Evolutionary conservation across 2,888 invertebrate species (phyloP), one percentile per base, ranked within the genome.

Genomic region (Eupithecia abbreviata): DNA sequence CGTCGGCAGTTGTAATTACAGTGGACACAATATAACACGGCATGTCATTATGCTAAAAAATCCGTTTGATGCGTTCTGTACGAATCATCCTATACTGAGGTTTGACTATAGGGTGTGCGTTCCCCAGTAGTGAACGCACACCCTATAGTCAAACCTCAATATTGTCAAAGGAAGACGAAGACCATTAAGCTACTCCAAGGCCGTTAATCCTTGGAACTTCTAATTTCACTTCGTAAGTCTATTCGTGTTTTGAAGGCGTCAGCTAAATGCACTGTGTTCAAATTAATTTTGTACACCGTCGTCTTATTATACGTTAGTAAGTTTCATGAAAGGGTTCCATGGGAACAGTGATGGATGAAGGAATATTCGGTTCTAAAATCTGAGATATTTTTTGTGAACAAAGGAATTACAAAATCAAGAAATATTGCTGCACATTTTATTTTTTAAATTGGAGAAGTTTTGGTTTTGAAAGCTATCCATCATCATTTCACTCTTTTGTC

Each of bases 231-330:
- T 18, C 41, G n/a, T 9, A 47, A 42, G 47, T 41, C 3, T 51
- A 68, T 69, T 68, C 47, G 30, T 49, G 43, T 69, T 72, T 75
- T 55, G 12, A 55, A 42, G 72, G 72, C 12, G 76, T 78, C 69
- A 77, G 68, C 80, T 75, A 81, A 83, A 84, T 83, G 82, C 84
- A 84, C 74, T 77, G 76, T 72, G 76, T 73, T 79, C 74, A 79
- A 85, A 85, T 86, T 86, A 85, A 86, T 87, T 86, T 82, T 47
- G 73, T 82, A 83, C 80, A 78, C 79, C 51, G 67, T 78, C 80
- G 80, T 76, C 82, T 85, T 84, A 85, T 84, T 78, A 72, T 58
- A 9, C 6, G 65, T 49, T 30, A 66, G 72, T 30, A 72, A 72
- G 42, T 72, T 73, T 73, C 73, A 51, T 73, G 72, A 73, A 73